Base-by-base conservation (phyloP, 2,797 vertebrate species). In the Neostethus bicornis region DNA sequence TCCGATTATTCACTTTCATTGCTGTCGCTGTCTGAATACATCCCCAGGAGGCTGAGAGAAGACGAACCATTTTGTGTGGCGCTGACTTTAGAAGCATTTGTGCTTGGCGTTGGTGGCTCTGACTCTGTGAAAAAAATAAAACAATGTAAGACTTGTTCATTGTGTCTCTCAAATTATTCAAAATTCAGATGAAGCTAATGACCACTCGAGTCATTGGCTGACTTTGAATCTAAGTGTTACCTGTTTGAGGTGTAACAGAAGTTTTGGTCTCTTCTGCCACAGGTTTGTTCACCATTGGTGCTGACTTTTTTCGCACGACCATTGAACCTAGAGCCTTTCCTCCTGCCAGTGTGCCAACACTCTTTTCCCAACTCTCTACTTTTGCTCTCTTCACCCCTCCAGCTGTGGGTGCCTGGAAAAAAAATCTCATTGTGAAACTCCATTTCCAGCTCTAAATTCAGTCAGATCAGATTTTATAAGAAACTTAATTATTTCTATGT, bases 11-110 rank as follows among this genome's bases (percentile, higher is more conserved):
- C 26, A 2, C 92, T 93, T 78, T 92, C 94, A 50, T 83, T 75
- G 79, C 87, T 87, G 50, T 95, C 95, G 0, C 96, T 98, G 91
- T 95, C 96, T 0, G 89, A 89, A 69, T 98, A 99, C 0, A 88
- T 88, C 46, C 93, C 95, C 84, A 99, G 64, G 71, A 96, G 89
- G 75, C 93, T 88, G 37, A 98, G 92, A 4, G 95, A 96, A 12
- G 95, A 95, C 2, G 94, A 93, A 0, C 78, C 78, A 10, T 85
- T 90, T 42, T 73, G 72, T 17, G 75, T 32, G 32, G 59, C 1
- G 2, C 61, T 7, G 1, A 81, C 32, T 54, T 77, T 75, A 3
- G 75, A 35, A 20, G 34, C 45, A 2, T 26, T 63, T 0, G 64
- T 28, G 42, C 34, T 41, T 1, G 62, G 21, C 1, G 51, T 28